Base-by-base conservation (phyloP, 2,113 vertebrate genomes). In the Saguinus imperator region DNA sequence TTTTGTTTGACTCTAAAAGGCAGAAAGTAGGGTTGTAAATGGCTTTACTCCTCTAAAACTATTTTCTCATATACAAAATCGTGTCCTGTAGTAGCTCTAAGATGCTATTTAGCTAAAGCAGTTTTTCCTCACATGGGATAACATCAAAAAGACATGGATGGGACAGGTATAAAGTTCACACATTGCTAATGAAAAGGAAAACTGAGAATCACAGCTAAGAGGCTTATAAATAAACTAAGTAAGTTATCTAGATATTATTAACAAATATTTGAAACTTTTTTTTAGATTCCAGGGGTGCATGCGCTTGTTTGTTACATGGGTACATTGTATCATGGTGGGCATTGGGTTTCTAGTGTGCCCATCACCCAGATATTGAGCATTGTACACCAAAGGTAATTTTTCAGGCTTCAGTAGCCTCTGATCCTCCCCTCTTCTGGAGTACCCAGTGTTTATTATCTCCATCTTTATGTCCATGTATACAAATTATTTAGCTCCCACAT, bases 1-100 rank as follows among this genome's bases (percentile, higher is more conserved):
- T 75, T 93, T 48, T 64, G 85, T 93, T 94, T 90, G 50, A 43
- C 35, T 80, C n/a, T 17, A 61, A 87, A 70, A 91, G n/a, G 6
- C 48, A 95, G 23, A 12, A 61, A 66, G 21, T 61, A 84, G 18
- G 32, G 18, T 27, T 21, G 21, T 35, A 70, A 96, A 84, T 57
- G 8, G 35, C 50, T 80, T 92, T 76, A 57, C 12, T 73, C 40
- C 27, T 85, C 81, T n/a, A 70, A 7, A 96, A 70, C 20, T 13
- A 23, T 55, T 72, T 95, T 3, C 35, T 72, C 50, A 27, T 48
- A 21, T 61, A 50, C 37, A 48, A 55, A 91, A 76, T 13, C 35
- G 27, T 23, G 27, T 29, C 32, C 79, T 81, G 2, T 21, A 50
- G 11, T 18, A 32, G 25, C 40, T 85, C 58, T 43, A 81, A 27